phyloP scores from a whole-genome alignment of 2,113 vertebrate species.

The Indicator indicator region DNA sequence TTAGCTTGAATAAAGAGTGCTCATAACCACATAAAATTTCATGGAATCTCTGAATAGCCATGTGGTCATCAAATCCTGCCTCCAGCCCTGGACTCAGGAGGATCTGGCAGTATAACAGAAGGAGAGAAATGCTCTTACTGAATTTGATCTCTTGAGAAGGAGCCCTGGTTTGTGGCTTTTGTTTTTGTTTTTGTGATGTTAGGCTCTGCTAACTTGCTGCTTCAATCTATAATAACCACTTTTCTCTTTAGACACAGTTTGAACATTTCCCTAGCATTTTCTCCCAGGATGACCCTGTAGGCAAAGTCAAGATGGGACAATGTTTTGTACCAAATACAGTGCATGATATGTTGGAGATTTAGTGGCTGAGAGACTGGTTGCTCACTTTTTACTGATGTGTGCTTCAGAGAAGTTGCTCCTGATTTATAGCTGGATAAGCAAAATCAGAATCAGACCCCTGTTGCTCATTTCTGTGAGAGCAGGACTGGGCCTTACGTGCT shows the following conservation, averaged over 20 bases:
- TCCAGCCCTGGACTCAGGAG: background rate
- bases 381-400: conserved; percentile 29
- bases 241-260: background rate
- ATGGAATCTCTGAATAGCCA: background rate
- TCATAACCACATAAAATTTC: background rate
- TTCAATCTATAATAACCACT: background rate
- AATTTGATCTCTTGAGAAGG: background rate
- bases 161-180: background rate
- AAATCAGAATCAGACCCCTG: conserved; percentile 58
- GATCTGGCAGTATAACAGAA: background rate
- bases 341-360: background rate
- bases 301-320: conserved; percentile 11
- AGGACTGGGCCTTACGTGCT: background rate
- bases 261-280: background rate
- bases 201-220: background rate
- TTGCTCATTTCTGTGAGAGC: conserved; percentile 41
- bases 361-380: conserved; percentile 26
- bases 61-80: background rate
- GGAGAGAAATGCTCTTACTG: background rate
- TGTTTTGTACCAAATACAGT: conserved; percentile 19
- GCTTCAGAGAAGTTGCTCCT: conserved; percentile 21
- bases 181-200: too few species aligned
- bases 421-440: conserved; percentile 52
- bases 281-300: background rate
- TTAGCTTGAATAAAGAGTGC: conserved; percentile 8